Conservation (phyloP, 2,888 invertebrate species). For the Leptopilina myrica region DNA sequence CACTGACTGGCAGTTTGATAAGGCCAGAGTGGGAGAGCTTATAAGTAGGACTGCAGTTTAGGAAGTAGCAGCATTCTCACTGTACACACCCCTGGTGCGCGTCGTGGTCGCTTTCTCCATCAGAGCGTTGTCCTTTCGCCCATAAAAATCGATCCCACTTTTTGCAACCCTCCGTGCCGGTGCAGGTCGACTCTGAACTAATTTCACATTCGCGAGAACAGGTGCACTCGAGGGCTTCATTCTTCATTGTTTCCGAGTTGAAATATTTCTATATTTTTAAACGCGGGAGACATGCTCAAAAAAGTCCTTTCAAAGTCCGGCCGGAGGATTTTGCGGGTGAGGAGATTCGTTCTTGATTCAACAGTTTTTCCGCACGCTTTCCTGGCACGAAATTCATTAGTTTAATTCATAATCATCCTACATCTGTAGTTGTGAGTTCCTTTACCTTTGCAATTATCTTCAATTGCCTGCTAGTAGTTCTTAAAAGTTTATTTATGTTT, state of each 20-base stretch:
- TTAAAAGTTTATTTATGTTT: neutral
- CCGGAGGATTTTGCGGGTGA: slow-evolving; percentile 71
- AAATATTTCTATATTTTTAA: neutral
- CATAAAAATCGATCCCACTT: slow-evolving; percentile 55
- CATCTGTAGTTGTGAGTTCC: neutral
- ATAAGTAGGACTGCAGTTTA: slow-evolving; percentile 68
- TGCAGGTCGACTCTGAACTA: slow-evolving; percentile 47
- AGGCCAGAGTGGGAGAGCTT: slow-evolving; percentile 61
- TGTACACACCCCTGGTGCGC: slow-evolving; percentile 64
- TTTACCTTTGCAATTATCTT: neutral
- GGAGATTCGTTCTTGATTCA: slow-evolving; percentile 43
- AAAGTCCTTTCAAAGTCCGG: slow-evolving; percentile 72
- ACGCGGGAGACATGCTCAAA: slow-evolving; percentile 66
- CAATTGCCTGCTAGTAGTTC: neutral
- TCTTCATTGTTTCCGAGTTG: no score
- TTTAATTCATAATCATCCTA: neutral
- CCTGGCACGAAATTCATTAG: neutral
- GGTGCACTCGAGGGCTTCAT: slow-evolving; percentile 34
- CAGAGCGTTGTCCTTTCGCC: slow-evolving; percentile 20
- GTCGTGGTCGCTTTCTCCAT: slow-evolving; percentile 53
- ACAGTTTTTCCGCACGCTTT: neutral
- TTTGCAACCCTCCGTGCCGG: slow-evolving; percentile 38
- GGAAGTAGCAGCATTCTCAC: slow-evolving; percentile 69
- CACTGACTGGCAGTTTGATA: slow-evolving; percentile 52
- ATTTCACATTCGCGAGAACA: slow-evolving; percentile 31